These are phyloP conservation scores for Pygocentrus nattereri DNA, from an alignment of 2,797 vertebrate genomes.

Conservation along the genomic window DNA sequence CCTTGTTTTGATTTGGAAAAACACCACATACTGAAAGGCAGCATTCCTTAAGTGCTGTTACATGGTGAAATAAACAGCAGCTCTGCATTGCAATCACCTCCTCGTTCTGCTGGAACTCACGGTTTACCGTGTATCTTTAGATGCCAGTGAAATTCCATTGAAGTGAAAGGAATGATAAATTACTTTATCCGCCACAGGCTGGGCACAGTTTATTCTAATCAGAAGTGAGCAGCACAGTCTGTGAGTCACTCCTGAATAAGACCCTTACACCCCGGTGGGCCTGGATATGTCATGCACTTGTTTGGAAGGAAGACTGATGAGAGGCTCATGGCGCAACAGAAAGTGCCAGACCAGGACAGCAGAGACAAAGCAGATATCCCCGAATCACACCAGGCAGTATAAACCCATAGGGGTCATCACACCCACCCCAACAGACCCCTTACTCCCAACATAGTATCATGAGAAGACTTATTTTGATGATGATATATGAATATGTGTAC, in stretches of 20 bases:
- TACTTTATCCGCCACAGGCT: constrained; percentile 17
- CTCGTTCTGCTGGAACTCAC: constrained; percentile 1
- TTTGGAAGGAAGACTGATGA: constrained; percentile 7
- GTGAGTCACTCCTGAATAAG: constrained; percentile 23
- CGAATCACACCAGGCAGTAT: neutral
- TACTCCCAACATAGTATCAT: neutral
- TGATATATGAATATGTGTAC: too few relatives aligned
- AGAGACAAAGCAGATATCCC: neutral
- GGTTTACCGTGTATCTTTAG: neutral
- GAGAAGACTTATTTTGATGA: neutral
- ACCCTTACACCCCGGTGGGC: neutral
- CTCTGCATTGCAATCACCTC: constrained; percentile 13
- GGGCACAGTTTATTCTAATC: constrained; percentile 8
- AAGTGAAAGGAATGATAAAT: constrained; percentile 21
- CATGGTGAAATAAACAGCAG: constrained; percentile 9
- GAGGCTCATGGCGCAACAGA: neutral
- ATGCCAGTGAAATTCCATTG: neutral
- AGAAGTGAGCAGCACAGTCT: neutral
- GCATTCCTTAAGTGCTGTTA: neutral
- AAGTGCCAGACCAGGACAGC: constrained; percentile 4
- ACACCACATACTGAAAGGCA: neutral
- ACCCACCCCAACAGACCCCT: neutral
- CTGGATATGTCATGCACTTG: constrained; percentile 18
- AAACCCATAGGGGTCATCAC: neutral
- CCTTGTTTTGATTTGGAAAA: constrained; percentile 18